Conservation (phyloP, 2,888 invertebrate species). For the Pandemis heparana region DNA sequence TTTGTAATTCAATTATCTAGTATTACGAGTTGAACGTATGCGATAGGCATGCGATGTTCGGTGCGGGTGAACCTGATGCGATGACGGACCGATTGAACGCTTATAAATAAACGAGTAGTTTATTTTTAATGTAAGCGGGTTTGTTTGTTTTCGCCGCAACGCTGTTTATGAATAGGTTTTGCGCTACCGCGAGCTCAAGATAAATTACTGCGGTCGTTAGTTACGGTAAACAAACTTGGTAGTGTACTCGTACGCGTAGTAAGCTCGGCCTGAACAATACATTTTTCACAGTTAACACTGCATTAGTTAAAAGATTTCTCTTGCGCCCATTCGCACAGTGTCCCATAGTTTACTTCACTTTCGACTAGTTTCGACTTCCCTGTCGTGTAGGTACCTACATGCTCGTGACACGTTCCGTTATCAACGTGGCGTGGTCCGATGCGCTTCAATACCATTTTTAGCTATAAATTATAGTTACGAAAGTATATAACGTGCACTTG, state of each 20-base stretch:
- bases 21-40: conserved; percentile 24
- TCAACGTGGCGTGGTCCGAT: conserved; percentile 1
- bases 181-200: background rate
- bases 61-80: conserved; percentile 4
- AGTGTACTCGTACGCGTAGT: background rate
- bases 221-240: conserved; percentile 7
- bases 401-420: conserved; percentile 15
- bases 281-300: conserved; percentile 11
- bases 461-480: conserved; percentile 23
- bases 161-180: background rate
- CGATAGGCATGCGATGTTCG: conserved; percentile 15
- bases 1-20: conserved; percentile 36
- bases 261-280: conserved; percentile 13
- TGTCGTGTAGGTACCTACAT: conserved; percentile 15
- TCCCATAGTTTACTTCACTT: conserved; percentile 20
- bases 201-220: background rate
- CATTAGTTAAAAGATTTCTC: conserved; percentile 23
- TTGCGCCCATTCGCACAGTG: conserved; percentile 10
- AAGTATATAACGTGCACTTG: conserved; percentile 14
- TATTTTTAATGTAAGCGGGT: background rate
- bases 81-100: background rate
- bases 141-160: background rate
- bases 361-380: conserved; percentile 38
- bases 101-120: background rate
- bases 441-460: conserved; percentile 24